Conservation (phyloP, 2,888 invertebrate genomes). For the Eristalinus aeneus region DNA sequence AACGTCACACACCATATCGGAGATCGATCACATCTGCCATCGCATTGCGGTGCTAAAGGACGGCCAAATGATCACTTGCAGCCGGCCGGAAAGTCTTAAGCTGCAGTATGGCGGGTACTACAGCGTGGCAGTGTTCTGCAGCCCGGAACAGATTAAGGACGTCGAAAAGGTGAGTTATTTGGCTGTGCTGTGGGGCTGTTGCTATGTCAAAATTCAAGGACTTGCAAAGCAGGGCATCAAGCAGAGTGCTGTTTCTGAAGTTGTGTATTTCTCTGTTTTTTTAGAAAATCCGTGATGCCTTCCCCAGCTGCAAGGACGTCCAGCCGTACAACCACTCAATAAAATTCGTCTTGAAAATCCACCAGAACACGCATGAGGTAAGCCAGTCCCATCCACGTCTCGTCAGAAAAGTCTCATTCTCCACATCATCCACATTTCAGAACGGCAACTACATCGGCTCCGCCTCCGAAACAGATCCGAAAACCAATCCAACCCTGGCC, state of each 20-base stretch:
- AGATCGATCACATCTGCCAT: conserved; percentile 80
- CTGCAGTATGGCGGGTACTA: conserved; percentile 78
- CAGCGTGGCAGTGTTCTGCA: conserved; percentile 77
- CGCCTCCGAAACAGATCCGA: conserved; percentile 11
- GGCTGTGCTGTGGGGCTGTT: no score
- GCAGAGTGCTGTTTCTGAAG: no score
- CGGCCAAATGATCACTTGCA: conserved; percentile 78
- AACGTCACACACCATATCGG: conserved; percentile 80
- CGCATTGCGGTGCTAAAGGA: conserved; percentile 79
- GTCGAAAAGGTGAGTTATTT: conserved; percentile 74
- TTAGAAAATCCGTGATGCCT: conserved; percentile 74
- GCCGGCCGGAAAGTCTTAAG: conserved; percentile 77
- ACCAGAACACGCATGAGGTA: conserved; percentile 59
- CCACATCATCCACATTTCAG: conserved; percentile 7
- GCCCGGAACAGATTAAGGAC: conserved; percentile 74
- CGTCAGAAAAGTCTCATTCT: not conserved
- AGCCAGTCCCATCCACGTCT: not conserved
- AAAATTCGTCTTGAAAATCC: conserved; percentile 77
- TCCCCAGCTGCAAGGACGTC: conserved; percentile 75
- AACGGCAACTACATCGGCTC: conserved; percentile 35
- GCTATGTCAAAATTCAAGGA: no score
- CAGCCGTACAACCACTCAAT: conserved; percentile 77
- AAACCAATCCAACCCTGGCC: conserved; percentile 69
- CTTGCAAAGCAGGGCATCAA: no score
- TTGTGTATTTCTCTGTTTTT: conserved; percentile 31